Base-by-base conservation (phyloP, 2,888 invertebrate species). In the Crioceris asparagi region DNA sequence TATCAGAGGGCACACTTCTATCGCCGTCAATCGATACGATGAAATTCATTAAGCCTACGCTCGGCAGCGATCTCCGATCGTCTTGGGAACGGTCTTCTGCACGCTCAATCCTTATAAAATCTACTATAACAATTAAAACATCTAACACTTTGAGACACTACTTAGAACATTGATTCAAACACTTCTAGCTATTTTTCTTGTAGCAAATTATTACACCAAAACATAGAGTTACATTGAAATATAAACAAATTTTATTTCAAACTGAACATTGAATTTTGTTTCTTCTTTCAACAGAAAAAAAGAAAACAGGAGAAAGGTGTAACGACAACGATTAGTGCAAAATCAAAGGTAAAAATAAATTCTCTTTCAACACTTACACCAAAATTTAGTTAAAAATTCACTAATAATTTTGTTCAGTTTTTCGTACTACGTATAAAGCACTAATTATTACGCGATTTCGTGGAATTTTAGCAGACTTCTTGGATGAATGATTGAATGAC, bases 291-390 rank as follows among this genome's bases (percentile, higher is more conserved):
- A 49, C 39, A 31, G 41, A 51, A 49, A 50, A 52, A 29, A 38
- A 45, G 29, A 41, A 41, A 40, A 39, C 35, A 43, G 39, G 38
- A 44, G 40, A 40, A 47, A 48, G 48, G 51, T 52, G 49, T 48
- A 48, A 52, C 53, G 52, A 57, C 57, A 59, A 56, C 53, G 53
- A 57, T 54, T 41, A 55, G 57, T 59, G 59, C 59, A 57, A 57
- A 53, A 55, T 52, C 45, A 54, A 54, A 57, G 51, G 42, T 52
- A 47, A 44, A 45, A 43, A 47, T 42, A 37, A 29, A 45, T 41
- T 42, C 39, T 38, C 45, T 45, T 45, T 48, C 39, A 37, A 40
- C 52, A 59, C 59, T 59, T 59, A 59, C 59, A 57, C 56, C 57
- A 57, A 57, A 56, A 53, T 53, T 55, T 55, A 55, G 49, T 56